Evolutionary conservation across 1,140 invertebrate species (phyloP).

Genomic region (Euschistus heros): DNA sequence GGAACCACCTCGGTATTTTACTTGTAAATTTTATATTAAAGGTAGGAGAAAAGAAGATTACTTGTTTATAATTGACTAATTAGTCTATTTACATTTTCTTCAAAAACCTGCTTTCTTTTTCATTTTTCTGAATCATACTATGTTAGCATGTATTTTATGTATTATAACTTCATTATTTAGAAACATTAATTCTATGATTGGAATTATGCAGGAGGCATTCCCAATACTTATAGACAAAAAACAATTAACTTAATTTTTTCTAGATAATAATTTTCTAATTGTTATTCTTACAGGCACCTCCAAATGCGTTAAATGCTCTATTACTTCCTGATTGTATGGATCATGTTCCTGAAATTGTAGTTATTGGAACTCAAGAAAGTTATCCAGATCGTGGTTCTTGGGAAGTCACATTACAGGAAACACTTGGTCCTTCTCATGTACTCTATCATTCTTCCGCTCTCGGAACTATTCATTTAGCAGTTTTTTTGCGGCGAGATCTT

Average conservation of each 20-base stretch:
- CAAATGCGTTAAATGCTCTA: constrained; percentile 68
- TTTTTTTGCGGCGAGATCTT: constrained; percentile 79
- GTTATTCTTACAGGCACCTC: constrained; percentile 37
- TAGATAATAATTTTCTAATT: neutral
- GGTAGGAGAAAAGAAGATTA: too few species aligned
- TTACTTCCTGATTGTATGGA: constrained; percentile 71
- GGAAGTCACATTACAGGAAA: constrained; percentile 84
- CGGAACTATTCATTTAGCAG: constrained; percentile 73
- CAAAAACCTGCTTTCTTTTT: too few species aligned
- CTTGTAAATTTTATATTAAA: too few species aligned
- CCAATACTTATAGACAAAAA: neutral
- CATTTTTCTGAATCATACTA: too few species aligned
- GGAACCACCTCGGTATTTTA: too few species aligned
- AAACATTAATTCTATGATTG: neutral
- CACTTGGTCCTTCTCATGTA: constrained; percentile 80
- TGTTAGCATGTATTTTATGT: too few species aligned
- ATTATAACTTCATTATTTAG: too few species aligned
- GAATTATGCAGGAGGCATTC: neutral
- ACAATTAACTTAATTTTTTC: neutral
- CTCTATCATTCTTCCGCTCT: constrained; percentile 68
- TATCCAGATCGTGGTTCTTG: constrained; percentile 74
- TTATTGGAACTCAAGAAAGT: constrained; percentile 86
- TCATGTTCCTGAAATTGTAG: constrained; percentile 81
- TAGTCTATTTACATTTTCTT: too few species aligned
- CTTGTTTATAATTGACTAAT: too few species aligned